Percentiles rank a stretch among this genome's conserved stretches.
These are phyloP conservation scores for Polia nebulosa DNA, from an alignment of 2,888 invertebrate species.

Conservation along the genomic window DNA sequence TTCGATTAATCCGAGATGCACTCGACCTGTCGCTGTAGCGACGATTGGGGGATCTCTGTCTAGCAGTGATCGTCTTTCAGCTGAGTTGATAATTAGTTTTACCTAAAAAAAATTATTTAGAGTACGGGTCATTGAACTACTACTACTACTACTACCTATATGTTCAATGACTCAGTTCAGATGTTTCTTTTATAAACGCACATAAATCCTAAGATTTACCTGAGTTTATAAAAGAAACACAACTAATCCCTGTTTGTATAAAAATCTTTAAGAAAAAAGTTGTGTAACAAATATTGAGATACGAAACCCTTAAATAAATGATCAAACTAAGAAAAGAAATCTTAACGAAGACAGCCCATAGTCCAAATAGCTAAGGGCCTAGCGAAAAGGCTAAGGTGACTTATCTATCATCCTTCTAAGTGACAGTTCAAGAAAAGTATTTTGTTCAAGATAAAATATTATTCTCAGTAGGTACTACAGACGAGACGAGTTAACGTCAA, in stretches of 20 bases:
- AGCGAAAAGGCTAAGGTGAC: constrained; percentile 33
- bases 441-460: constrained; percentile 45
- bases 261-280: not conserved
- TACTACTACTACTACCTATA: too few species aligned
- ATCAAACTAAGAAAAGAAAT: constrained; percentile 27
- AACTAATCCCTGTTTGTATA: not conserved
- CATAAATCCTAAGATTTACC: too few species aligned
- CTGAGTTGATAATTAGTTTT: too few species aligned
- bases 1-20: too few species aligned
- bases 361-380: constrained; percentile 24
- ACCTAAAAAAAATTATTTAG: too few species aligned
- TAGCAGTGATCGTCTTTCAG: too few species aligned
- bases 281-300: constrained; percentile 5
- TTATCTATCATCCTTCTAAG: constrained; percentile 56
- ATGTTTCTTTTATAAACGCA: too few species aligned
- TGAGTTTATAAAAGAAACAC: not conserved
- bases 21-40: too few species aligned
- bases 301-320: constrained; percentile 29
- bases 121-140: too few species aligned
- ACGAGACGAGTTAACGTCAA: constrained; percentile 7
- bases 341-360: constrained; percentile 21
- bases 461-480: too few species aligned
- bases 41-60: too few species aligned
- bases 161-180: too few species aligned
- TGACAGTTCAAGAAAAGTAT: constrained; percentile 53